phyloP scores from a whole-genome alignment of 2,113 vertebrate genomes.

The Lepus europaeus region DNA sequence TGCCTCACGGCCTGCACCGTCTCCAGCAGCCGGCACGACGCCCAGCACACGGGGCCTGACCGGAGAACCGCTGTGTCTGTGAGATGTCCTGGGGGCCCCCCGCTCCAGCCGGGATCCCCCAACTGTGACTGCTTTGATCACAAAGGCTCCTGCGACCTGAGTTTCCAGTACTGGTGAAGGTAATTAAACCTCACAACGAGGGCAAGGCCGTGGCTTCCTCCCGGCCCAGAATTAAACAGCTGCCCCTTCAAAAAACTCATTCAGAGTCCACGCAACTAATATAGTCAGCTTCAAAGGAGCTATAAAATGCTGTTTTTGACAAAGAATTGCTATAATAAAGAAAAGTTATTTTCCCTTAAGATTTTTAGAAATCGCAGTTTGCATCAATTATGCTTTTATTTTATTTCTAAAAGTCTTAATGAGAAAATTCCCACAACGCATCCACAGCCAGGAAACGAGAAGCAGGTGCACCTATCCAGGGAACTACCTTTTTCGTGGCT shows the following conservation, averaged over 20 bases:
- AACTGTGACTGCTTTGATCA: fast-evolving
- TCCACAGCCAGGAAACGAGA: neutral
- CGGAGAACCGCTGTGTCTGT: fast-evolving
- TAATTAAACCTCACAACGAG: neutral
- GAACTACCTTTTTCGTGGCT: conserved; percentile 25
- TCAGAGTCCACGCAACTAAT: fast-evolving
- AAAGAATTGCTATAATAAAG: neutral
- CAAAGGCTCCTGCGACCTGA: fast-evolving
- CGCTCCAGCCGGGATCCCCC: no score
- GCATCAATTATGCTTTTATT: conserved; percentile 46
- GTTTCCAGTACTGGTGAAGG: neutral
- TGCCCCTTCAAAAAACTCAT: neutral
- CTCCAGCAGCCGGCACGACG: fast-evolving
- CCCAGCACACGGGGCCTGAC: fast-evolving
- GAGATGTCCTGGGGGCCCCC: fast-evolving
- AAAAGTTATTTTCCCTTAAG: neutral
- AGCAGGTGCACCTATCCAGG: neutral
- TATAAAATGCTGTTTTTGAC: neutral
- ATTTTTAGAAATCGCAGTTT: conserved; percentile 25
- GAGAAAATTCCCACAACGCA: neutral
- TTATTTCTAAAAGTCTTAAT: conserved; percentile 39
- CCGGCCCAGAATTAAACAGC: neutral
- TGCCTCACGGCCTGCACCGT: no score
- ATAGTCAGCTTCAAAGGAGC: neutral
- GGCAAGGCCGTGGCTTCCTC: no score